These are phyloP conservation scores for Allobates femoralis DNA, from an alignment of 2,797 vertebrate genomes.

Conservation along the genomic window DNA sequence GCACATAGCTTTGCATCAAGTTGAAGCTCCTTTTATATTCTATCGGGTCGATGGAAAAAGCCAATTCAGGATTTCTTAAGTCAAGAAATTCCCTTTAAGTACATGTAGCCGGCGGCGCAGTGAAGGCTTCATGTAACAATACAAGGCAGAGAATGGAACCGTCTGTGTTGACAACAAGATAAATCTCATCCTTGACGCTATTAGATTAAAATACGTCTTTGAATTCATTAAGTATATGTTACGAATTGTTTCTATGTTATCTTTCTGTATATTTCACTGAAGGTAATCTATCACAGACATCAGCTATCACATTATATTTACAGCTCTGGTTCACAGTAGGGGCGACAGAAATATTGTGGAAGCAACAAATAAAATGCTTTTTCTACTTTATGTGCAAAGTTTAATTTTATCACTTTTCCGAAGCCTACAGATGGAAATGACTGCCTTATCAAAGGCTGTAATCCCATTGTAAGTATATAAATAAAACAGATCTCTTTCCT, in stretches of 20 bases:
- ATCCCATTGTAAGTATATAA: conserved; percentile 20
- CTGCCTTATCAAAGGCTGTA: conserved; percentile 5
- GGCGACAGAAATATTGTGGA: conserved; percentile 4
- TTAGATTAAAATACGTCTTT: not conserved
- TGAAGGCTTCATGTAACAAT: not conserved
- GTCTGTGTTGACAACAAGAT: not conserved
- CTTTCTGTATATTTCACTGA: not conserved
- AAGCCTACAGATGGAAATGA: conserved; percentile 2
- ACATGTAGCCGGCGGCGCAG: not conserved
- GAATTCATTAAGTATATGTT: conserved; percentile 13
- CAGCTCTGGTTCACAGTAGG: conserved; percentile 22
- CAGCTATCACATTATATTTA: conserved; percentile 22
- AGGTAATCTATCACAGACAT: conserved; percentile 23
- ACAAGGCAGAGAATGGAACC: not conserved
- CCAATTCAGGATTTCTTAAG: no score
- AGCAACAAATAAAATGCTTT: conserved; percentile 20
- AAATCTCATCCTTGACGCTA: not conserved
- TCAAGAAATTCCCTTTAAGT: not conserved
- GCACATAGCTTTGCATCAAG: no score
- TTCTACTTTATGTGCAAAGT: conserved; percentile 34
- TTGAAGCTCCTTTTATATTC: no score
- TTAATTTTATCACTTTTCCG: conserved; percentile 25
- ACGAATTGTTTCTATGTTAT: conserved; percentile 22
- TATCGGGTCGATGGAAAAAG: no score
- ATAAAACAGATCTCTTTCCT: not conserved